A percentile compares a stretch with the other conserved stretches of the same genome.
Conservation (phyloP, 2,113 vertebrate genomes). For the Balaeniceps rex region DNA sequence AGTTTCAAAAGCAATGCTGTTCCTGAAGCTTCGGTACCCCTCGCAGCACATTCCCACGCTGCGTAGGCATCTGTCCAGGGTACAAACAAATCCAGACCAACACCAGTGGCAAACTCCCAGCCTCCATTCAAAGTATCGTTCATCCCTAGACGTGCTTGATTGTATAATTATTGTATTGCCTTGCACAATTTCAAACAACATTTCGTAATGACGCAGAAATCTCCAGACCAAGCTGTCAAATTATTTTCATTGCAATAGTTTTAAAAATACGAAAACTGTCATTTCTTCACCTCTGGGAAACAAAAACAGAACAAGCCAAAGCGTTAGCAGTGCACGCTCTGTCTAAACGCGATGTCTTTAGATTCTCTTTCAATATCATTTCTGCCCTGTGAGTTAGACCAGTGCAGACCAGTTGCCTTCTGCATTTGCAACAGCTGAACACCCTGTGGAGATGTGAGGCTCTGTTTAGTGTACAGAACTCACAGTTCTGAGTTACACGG, state of each 20-base stretch:
- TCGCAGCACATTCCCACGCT: background rate
- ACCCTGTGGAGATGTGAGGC: background rate
- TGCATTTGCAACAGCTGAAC: background rate
- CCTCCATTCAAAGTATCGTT: background rate
- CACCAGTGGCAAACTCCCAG: background rate
- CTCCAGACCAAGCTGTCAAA: background rate
- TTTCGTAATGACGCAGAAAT: background rate
- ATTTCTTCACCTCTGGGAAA: background rate
- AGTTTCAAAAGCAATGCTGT: background rate
- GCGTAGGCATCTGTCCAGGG: background rate
- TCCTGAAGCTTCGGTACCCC: background rate
- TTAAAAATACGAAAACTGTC: background rate
- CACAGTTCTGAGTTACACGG: background rate
- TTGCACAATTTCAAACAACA: background rate
- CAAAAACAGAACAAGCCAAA: background rate
- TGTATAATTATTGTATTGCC: background rate
- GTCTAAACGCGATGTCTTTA: background rate
- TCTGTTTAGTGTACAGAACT: constrained; percentile 31
- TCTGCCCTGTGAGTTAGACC: constrained; percentile 5
- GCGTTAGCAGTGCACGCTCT: background rate
- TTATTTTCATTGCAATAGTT: background rate
- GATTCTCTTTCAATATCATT: constrained; percentile 9
- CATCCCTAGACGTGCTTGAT: background rate
- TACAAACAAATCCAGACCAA: background rate
- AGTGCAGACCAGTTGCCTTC: background rate